Evolutionary conservation across 2,797 vertebrate genomes (phyloP).

Genomic region (Myotis myotis): DNA sequence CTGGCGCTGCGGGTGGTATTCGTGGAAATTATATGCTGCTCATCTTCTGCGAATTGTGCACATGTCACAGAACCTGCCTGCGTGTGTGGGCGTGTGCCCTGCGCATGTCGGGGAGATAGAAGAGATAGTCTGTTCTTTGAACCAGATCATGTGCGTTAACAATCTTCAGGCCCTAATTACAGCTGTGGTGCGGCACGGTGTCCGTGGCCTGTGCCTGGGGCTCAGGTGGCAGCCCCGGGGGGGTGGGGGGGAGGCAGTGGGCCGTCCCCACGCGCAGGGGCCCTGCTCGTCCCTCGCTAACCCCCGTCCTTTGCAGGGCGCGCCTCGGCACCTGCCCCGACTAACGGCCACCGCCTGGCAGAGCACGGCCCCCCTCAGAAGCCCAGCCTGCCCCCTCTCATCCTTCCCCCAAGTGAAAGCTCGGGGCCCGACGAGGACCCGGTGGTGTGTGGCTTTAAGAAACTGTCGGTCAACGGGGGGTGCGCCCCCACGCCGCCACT

Average conservation of each 20-base stretch:
- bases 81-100: constrained; percentile 47
- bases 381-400: constrained; percentile 83
- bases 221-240: neutral
- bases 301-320: constrained; percentile 81
- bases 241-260: neutral
- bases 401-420: constrained; percentile 82
- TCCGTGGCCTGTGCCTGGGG: neutral
- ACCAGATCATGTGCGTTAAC: constrained; percentile 39
- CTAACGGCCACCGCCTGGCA: constrained; percentile 79
- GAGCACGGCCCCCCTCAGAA: constrained; percentile 85
- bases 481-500: constrained; percentile 85
- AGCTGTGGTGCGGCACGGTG: neutral
- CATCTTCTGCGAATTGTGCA: neutral
- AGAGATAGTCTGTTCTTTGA: constrained; percentile 68
- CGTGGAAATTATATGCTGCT: constrained; percentile 12
- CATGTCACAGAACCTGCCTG: constrained; percentile 50
- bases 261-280: accelerated
- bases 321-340: constrained; percentile 73
- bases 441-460: constrained; percentile 87
- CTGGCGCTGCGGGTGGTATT: neutral
- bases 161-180: constrained; percentile 45
- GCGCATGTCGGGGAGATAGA: constrained; percentile 39
- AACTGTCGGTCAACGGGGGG: constrained; percentile 85
- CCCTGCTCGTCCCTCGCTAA: neutral
- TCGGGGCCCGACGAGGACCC: constrained; percentile 85